Evolutionary conservation across 2,113 vertebrate genomes (phyloP).

Genomic region (Ceyx melanurus): DNA sequence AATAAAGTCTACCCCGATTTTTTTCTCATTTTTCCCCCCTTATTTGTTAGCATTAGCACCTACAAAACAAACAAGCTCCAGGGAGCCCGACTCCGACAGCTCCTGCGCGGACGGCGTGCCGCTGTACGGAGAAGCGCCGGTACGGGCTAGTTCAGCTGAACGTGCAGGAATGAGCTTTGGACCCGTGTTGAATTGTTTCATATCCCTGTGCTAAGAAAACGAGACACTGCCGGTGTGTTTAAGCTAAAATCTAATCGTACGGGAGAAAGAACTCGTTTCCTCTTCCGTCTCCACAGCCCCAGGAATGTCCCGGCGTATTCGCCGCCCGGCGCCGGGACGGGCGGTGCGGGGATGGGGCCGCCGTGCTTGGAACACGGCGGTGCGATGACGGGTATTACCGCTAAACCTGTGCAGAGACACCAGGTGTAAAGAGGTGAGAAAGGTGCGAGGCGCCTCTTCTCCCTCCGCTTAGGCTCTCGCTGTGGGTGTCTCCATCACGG

Average conservation of each 20-base stretch:
- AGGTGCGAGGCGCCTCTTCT: not conserved
- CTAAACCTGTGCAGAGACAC: not conserved
- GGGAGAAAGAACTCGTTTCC: not conserved
- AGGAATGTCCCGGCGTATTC: not conserved
- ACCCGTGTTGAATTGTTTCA: not conserved
- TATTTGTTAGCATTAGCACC: not conserved
- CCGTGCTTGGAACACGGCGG: too few relatives aligned
- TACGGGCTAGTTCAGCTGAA: accelerated
- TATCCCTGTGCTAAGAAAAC: not conserved
- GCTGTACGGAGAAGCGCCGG: not conserved
- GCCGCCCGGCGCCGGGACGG: not conserved
- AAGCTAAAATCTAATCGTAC: not conserved
- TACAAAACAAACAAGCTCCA: accelerated
- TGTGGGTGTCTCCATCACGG: not conserved
- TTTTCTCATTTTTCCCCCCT: not conserved
- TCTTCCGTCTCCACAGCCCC: not conserved
- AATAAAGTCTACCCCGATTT: not conserved
- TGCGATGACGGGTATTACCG: not conserved
- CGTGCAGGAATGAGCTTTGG: not conserved
- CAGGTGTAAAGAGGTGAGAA: not conserved
- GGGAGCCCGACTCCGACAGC: not conserved
- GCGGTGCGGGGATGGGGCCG: not conserved
- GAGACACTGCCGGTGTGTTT: not conserved
- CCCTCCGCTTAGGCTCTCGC: not conserved
- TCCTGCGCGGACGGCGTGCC: not conserved